Conservation (phyloP, 2,888 invertebrate species). For the Apodemia mormo region DNA sequence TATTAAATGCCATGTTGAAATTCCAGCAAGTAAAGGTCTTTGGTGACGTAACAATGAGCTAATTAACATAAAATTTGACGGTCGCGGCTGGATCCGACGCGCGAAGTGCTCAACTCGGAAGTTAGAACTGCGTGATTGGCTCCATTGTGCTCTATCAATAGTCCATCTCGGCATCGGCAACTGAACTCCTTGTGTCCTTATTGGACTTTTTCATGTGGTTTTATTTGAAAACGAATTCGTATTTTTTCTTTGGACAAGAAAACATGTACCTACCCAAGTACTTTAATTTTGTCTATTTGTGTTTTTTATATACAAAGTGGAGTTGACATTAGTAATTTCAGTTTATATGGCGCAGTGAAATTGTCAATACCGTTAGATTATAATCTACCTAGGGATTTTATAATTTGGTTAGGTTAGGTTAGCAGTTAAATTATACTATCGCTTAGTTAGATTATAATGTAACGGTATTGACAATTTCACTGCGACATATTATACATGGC, state of each 20-base stretch:
- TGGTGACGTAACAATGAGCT: slow-evolving; percentile 28
- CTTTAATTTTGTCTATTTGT: too few relatives aligned
- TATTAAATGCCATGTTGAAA: neutral
- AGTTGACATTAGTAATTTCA: too few relatives aligned
- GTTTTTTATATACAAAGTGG: too few relatives aligned
- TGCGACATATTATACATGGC: too few relatives aligned
- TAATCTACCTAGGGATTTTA: too few relatives aligned
- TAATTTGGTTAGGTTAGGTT: too few relatives aligned
- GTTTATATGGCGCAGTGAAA: too few relatives aligned
- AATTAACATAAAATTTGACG: slow-evolving; percentile 35
- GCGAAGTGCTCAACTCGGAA: slow-evolving; percentile 44
- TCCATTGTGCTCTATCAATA: slow-evolving; percentile 71
- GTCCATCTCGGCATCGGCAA: slow-evolving; percentile 62
- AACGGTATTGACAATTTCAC: too few relatives aligned
- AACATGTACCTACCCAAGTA: too few relatives aligned
- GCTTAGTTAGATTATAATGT: too few relatives aligned
- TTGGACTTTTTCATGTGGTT: slow-evolving; percentile 24
- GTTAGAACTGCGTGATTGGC: slow-evolving; percentile 71
- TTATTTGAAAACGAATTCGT: slow-evolving; percentile 14
- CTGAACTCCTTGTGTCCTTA: slow-evolving; percentile 38
- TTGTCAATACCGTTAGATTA: too few relatives aligned
- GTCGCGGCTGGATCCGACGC: slow-evolving; percentile 32
- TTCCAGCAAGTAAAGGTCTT: neutral
- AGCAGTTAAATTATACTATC: too few relatives aligned
- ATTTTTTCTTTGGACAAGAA: neutral